Evolutionary conservation across 1,140 invertebrate species (phyloP), one percentile per base, ranked within the genome.

Genomic region (Reticulitermes speratus): DNA sequence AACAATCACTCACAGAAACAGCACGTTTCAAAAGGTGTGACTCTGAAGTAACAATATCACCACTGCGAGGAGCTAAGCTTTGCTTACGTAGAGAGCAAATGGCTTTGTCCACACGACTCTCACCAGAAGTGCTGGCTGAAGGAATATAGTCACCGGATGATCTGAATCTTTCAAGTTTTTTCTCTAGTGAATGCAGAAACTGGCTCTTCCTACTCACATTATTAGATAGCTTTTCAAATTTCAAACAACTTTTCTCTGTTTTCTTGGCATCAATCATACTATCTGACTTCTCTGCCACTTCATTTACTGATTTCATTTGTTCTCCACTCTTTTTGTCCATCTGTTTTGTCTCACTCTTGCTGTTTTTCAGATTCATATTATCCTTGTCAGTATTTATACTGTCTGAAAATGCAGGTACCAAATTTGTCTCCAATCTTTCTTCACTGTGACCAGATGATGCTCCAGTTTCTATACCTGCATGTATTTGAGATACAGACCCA

Each of bases 1-100:
- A 91, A 32, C 96, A 91, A 88, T 96, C 93, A 86, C 95, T 95
- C 8, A 94, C 92, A 32, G 95, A 96, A 3, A 94, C 93, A 5
- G 95, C 94, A 86, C 94, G 90, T 89, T 95, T 95, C 30, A 94
- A 93, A n/a, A 94, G 90, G 87, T 91, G 93, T 0, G 92, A 93
- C 90, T 94, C 93, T 25, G 92, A 93, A 9, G 69, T 83, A 38
- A 75, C n/a, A 5, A 52, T 83, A 44, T 84, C 81, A 14, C 84
- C 85, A 81, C 86, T 82, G 44, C 87, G 84, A 48, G 86, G 88
- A 23, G 85, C 55, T 38, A 88, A 45, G 87, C 86, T 88, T 87
- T 94, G 92, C 88, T 96, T 95, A 45, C 94, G 90, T 82, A 94
- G 90, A 25, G 88, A 88, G 44, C 81, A 81, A 82, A 89, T 89